Percentiles rank a stretch among this genome's conserved stretches.
These are phyloP conservation scores for Calephelis virginiensis DNA, from an alignment of 1,140 invertebrate genomes.

Conservation along the genomic window DNA sequence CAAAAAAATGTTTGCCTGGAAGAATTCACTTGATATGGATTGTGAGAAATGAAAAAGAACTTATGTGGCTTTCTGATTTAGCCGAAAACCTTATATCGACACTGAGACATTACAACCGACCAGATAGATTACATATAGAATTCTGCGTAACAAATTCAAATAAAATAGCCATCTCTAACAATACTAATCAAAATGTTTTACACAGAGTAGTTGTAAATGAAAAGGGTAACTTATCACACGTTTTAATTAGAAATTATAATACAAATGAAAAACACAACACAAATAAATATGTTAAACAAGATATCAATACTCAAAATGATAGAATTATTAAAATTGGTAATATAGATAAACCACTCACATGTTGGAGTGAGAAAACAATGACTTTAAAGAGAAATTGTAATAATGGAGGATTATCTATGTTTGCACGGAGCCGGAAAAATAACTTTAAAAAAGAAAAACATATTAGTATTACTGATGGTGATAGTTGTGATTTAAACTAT, in stretches of 20 bases:
- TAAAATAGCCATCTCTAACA: conserved; percentile 29
- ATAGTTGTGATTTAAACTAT: no score
- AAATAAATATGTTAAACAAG: neutral
- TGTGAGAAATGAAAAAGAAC: conserved; percentile 57
- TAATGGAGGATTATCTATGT: no score
- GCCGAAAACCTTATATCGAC: conserved; percentile 50
- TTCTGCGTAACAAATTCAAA: conserved; percentile 61
- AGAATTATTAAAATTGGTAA: neutral
- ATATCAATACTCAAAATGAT: neutral
- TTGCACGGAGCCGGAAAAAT: no score
- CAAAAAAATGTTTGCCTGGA: conserved; percentile 49
- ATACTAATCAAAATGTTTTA: conserved; percentile 26
- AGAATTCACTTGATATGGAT: conserved; percentile 68
- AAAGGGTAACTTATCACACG: conserved; percentile 45
- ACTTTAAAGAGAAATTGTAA: neutral
- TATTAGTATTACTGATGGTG: no score
- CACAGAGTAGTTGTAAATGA: conserved; percentile 55
- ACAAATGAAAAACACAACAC: neutral
- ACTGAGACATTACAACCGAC: conserved; percentile 58
- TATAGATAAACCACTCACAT: neutral
- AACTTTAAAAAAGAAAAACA: no score
- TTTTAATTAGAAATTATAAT: conserved; percentile 24
- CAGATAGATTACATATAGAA: conserved; percentile 64
- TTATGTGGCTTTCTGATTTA: conserved; percentile 56
- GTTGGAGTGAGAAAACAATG: neutral